Conservation (phyloP, 2,888 invertebrate species). For the Parochlus steinenii region DNA sequence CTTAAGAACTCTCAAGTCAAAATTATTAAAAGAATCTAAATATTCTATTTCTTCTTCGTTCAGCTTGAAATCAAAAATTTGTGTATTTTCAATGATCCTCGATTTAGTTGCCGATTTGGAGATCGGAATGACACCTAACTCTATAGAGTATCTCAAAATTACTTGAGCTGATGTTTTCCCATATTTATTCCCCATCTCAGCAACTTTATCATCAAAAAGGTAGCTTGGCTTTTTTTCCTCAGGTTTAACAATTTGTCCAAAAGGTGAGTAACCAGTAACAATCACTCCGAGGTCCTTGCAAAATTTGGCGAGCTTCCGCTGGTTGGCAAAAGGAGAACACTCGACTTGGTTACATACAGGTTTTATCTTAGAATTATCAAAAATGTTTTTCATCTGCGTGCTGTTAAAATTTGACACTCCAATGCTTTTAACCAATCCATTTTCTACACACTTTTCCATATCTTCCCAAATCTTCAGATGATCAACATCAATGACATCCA, state of each 20-base stretch:
- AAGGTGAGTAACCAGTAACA: constrained; percentile 54
- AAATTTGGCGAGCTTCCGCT: constrained; percentile 39
- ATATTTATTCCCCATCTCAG: constrained; percentile 39
- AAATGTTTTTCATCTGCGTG: constrained; percentile 45
- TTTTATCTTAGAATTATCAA: constrained; percentile 38
- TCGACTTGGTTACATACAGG: constrained; percentile 37
- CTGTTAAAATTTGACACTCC: constrained; percentile 69
- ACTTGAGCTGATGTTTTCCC: constrained; percentile 45
- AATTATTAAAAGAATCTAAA: constrained; percentile 34
- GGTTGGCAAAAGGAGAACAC: constrained; percentile 26
- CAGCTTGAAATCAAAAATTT: constrained; percentile 40
- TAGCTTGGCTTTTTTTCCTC: constrained; percentile 33
- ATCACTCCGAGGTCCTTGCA: constrained; percentile 44
- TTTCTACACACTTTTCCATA: constrained; percentile 39
- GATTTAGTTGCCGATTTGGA: constrained; percentile 37
- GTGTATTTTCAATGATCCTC: constrained; percentile 35
- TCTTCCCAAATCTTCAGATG: constrained; percentile 57
- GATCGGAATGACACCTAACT: constrained; percentile 35
- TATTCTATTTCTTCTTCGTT: constrained; percentile 32
- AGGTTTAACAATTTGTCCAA: constrained; percentile 49
- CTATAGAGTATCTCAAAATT: constrained; percentile 41
- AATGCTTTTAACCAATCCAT: constrained; percentile 50
- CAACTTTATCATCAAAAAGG: constrained; percentile 27
- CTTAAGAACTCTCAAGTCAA: too few species aligned
- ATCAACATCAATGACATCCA: constrained; percentile 32